A percentile compares a stretch with the other conserved stretches of the same genome.
These are phyloP conservation scores for Byasa hedistus DNA, from an alignment of 2,888 invertebrate genomes.

Conservation along the genomic window DNA sequence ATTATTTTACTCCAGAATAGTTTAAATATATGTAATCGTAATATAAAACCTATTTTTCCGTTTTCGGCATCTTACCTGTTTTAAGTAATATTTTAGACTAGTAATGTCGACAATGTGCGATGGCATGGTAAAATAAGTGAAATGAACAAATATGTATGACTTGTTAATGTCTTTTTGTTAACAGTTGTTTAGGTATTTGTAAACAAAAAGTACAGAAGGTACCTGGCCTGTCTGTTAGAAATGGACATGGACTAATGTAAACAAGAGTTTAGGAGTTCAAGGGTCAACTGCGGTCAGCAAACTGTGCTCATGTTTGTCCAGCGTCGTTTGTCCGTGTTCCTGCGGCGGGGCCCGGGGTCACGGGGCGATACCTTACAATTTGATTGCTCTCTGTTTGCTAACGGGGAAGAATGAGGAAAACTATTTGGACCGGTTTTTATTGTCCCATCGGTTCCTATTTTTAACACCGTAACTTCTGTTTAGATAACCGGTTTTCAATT, in stretches of 20 bases:
- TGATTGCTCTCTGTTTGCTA: constrained; percentile 8
- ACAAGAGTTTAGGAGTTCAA: constrained; percentile 19
- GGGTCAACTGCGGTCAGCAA: constrained; percentile 29
- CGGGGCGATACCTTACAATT: background rate
- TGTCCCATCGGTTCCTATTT: too few species aligned
- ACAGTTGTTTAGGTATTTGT: background rate
- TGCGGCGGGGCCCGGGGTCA: constrained; percentile 12
- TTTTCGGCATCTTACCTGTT: too few species aligned
- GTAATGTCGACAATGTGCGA: too few species aligned
- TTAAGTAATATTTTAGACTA: too few species aligned
- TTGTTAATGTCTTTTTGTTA: background rate
- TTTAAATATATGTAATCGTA: too few species aligned
- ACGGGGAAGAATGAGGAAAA: background rate
- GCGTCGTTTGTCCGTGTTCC: constrained; percentile 16
- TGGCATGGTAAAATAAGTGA: too few species aligned
- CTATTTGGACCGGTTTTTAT: background rate
- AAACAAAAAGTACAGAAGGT: background rate
- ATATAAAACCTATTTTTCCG: too few species aligned
- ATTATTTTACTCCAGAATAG: too few species aligned
- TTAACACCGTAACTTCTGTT: too few species aligned
- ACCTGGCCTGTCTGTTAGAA: background rate
- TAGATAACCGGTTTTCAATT: too few species aligned
- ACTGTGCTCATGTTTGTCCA: constrained; percentile 18
- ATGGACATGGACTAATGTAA: constrained; percentile 15
- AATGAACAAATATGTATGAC: too few species aligned